Conservation (phyloP, 2,113 vertebrate species). For the Glaucomys volans region DNA sequence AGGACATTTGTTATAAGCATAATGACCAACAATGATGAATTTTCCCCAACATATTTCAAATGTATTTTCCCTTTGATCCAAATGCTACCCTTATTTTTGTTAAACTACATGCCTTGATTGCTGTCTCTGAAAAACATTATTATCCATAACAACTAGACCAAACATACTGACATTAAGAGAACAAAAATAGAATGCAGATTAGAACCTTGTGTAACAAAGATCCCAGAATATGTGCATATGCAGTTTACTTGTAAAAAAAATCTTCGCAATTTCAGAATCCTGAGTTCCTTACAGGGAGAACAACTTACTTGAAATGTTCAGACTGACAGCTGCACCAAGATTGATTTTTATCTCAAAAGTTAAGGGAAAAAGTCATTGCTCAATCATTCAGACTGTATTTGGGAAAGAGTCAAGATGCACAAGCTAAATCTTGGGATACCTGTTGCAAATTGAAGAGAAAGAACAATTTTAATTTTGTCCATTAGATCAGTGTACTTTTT, state of each 20-base stretch:
- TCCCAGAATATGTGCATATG: neutral
- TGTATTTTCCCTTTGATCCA: slow-evolving; percentile 22
- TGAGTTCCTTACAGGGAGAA: neutral
- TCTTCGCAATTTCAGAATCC: neutral
- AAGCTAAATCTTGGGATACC: neutral
- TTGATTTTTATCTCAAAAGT: neutral
- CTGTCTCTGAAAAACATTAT: slow-evolving; percentile 49
- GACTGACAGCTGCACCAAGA: neutral
- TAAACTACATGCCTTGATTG: slow-evolving; percentile 26
- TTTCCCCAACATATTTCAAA: slow-evolving; percentile 39
- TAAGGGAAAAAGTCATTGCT: neutral
- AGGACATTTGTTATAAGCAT: slow-evolving; percentile 22
- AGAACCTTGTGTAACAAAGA: slow-evolving; percentile 54
- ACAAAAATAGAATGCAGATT: slow-evolving; percentile 60
- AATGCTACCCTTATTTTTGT: neutral
- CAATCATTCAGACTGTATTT: neutral
- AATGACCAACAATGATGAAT: slow-evolving; percentile 12
- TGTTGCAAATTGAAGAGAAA: neutral
- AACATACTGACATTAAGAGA: slow-evolving; percentile 46
- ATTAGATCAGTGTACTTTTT: neutral
- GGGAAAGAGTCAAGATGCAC: neutral
- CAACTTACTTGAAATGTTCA: neutral
- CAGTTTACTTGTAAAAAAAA: slow-evolving; percentile 52
- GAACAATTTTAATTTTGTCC: neutral
- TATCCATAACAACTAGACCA: slow-evolving; percentile 37